Percentiles rank a stretch among this genome's conserved stretches.
phyloP scores from a whole-genome alignment of 2,797 vertebrate species.

The Rhinichthys osculus region DNA sequence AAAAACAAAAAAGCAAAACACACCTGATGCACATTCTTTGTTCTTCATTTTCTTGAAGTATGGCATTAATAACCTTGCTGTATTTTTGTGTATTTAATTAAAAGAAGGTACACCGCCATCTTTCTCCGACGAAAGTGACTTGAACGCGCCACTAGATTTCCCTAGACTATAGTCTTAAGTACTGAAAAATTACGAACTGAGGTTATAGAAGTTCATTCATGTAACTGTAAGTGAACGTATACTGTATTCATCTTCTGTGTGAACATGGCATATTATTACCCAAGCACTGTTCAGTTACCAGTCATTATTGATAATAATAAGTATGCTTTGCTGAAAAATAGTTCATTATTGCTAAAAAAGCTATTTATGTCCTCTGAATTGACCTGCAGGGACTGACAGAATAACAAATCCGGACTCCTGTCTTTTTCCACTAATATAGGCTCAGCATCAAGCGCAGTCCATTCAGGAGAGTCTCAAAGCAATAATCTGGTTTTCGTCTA shows the following conservation, averaged over 20 bases:
- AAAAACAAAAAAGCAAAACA: not conserved
- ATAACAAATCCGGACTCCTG: conserved; percentile 54
- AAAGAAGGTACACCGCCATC: not conserved
- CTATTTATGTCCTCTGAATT: conserved; percentile 1
- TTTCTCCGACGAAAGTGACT: no score
- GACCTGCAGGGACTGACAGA: conserved; percentile 67
- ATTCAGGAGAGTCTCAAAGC: conserved; percentile 80
- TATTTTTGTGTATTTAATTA: not conserved
- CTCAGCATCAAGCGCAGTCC: conserved; percentile 77
- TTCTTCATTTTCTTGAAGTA: no score
- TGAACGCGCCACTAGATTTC: not conserved
- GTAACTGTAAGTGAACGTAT: not conserved
- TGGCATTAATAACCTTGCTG: not conserved
- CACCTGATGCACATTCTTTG: not conserved
- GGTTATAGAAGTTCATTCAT: not conserved
- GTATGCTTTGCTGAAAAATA: not conserved
- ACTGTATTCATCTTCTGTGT: not conserved
- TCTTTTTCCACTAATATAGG: conserved; percentile 42
- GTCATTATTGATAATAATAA: not conserved
- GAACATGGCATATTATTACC: not conserved
- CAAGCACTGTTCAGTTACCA: not conserved
- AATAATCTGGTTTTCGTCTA: conserved; percentile 92
- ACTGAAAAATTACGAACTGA: not conserved
- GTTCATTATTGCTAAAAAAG: not conserved
- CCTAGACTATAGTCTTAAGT: not conserved